phyloP scores from a whole-genome alignment of 2,113 vertebrate species.

The Salvator merianae region DNA sequence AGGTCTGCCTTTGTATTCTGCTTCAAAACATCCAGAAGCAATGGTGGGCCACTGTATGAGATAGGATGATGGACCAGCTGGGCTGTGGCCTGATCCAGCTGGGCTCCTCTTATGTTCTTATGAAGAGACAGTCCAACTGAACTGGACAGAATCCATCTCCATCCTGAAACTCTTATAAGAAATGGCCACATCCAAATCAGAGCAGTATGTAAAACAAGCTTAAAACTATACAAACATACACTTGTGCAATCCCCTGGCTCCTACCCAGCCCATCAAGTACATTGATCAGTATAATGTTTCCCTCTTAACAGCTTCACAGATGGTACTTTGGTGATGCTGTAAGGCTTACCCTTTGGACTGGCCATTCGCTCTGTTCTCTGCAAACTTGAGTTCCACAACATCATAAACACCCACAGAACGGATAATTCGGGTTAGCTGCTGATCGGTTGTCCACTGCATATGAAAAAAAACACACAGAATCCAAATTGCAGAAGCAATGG shows the following conservation, averaged over 20 bases:
- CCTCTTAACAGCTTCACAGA: not conserved
- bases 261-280: not conserved
- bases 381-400: constrained; percentile 89
- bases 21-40: no score
- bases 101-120: no score
- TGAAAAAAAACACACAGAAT: constrained; percentile 38
- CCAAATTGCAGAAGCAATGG: not conserved
- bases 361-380: constrained; percentile 91
- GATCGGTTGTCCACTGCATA: constrained; percentile 93
- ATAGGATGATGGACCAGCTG: no score
- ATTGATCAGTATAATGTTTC: not conserved
- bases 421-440: constrained; percentile 84
- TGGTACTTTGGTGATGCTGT: not conserved
- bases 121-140: not conserved
- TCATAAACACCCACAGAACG: constrained; percentile 87
- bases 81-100: no score
- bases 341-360: constrained; percentile 93
- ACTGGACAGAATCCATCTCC: not conserved
- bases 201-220: not conserved
- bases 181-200: not conserved
- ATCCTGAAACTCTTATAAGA: not conserved
- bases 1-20: no score
- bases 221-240: not conserved
- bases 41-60: no score
- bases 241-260: no score